These are phyloP conservation scores for Taurulus bubalis DNA, from an alignment of 2,113 vertebrate species.

Conservation along the genomic window DNA sequence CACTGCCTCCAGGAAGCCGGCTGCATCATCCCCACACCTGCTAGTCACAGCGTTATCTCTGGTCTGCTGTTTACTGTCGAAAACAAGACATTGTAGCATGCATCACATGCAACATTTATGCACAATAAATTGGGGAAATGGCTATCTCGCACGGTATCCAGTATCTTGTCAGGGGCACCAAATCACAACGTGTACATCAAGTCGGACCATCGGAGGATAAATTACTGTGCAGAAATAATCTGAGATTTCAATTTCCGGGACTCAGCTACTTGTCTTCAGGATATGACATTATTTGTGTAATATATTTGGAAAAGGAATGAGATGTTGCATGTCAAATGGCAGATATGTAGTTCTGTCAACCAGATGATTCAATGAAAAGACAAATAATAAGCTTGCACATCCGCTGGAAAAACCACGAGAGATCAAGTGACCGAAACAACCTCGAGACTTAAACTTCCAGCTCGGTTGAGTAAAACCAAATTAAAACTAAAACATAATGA, in stretches of 20 bases:
- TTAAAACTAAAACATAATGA: constrained; percentile 43
- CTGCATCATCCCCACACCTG: constrained; percentile 31
- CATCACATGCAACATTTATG: constrained; percentile 30
- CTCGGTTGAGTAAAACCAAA: constrained; percentile 25
- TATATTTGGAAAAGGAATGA: neutral
- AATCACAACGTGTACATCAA: constrained; percentile 34
- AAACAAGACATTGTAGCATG: constrained; percentile 30
- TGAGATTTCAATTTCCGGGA: neutral
- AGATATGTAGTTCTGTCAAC: neutral
- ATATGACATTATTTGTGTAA: neutral
- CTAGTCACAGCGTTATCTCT: constrained; percentile 26
- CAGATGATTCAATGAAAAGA: neutral
- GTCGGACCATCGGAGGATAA: neutral
- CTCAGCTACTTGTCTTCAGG: neutral
- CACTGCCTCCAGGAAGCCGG: constrained; percentile 9
- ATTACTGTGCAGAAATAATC: neutral
- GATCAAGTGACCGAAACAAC: neutral
- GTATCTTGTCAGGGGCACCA: constrained; percentile 36
- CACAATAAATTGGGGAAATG: constrained; percentile 26
- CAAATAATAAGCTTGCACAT: neutral
- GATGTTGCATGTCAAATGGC: neutral
- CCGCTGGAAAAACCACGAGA: neutral
- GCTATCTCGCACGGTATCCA: neutral
- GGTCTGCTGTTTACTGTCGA: constrained; percentile 47
- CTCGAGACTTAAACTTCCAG: neutral